Evolutionary conservation across 2,888 invertebrate genomes (phyloP).

Genomic region (Meteorus cinctellus): DNA sequence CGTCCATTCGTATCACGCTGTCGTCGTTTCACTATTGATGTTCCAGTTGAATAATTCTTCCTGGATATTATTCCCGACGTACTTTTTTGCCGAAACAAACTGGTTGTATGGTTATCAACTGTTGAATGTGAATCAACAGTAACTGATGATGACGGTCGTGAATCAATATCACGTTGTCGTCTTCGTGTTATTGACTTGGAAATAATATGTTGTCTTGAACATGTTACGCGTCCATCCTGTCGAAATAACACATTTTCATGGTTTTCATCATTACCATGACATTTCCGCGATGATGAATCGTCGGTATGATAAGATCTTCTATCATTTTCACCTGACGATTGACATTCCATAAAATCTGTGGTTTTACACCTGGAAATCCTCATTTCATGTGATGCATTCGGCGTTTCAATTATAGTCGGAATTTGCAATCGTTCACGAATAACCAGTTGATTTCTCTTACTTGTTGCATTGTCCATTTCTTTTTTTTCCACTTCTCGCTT

Average conservation of each 20-base stretch:
- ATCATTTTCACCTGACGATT: slow-evolving; percentile 8
- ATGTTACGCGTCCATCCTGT: slow-evolving; percentile 50
- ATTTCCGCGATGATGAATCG: slow-evolving; percentile 15
- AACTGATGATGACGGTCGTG: slow-evolving; percentile 50
- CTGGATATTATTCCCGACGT: slow-evolving; percentile 57
- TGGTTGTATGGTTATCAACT: slow-evolving; percentile 56
- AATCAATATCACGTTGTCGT: slow-evolving; percentile 52
- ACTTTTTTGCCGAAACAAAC: slow-evolving; percentile 55
- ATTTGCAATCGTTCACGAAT: slow-evolving; percentile 28
- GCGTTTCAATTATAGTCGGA: neutral
- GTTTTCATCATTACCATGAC: slow-evolving; percentile 62
- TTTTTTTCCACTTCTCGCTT: slow-evolving; percentile 60
- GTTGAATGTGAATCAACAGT: slow-evolving; percentile 54
- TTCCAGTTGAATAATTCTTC: slow-evolving; percentile 51
- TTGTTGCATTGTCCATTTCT: no score
- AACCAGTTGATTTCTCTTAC: slow-evolving; percentile 30
- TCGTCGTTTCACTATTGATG: slow-evolving; percentile 43
- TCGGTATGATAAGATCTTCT: slow-evolving; percentile 3
- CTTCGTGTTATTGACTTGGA: slow-evolving; percentile 52
- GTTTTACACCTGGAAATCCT: slow-evolving; percentile 30
- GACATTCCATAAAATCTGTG: slow-evolving; percentile 24
- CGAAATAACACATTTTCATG: slow-evolving; percentile 55
- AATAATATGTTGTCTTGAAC: slow-evolving; percentile 51
- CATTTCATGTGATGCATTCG: neutral
- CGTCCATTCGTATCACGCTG: slow-evolving; percentile 23